Base-by-base conservation (phyloP, 2,888 invertebrate genomes). In the Melolontha melolontha region DNA sequence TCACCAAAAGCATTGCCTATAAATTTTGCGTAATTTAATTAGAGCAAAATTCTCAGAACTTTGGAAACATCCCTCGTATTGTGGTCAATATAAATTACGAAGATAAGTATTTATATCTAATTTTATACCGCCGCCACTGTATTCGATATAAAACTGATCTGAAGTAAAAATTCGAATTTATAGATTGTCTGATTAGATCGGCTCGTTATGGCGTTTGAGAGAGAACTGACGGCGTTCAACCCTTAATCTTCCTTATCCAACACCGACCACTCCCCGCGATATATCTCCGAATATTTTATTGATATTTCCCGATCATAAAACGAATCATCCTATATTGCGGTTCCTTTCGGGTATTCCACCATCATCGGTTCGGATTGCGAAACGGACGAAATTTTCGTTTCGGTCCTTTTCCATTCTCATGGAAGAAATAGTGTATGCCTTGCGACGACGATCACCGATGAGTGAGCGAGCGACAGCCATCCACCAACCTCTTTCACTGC, bases 251-350 rank as follows among this genome's bases (percentile, higher is more conserved):
- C 22, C 54, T 54, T 54, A 54, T 54, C 54, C 39, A 54, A 17
- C 54, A 11, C 10, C 54, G n/a, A 17, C 54, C 39, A 40, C 40
- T 40, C 5, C 14, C 41, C 57, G 40, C 29, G 29, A 54, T 54
- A 54, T 54, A 54, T 54, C 54, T 41, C 22, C 11, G 40, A 41
- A 54, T 54, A 54, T 62, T 62, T 62, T 62, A 62, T 62, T 62
- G 59, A 49, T 62, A 62, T 62, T 34, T 47, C 41, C 59, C 59
- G 27, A 27, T 59, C 59, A 59, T 59, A 59, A 47, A 59, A 42
- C 44, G 59, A 42, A 59, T 59, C 59, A 59, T 59, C 22, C 44
- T 44, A 47, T 44, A 34, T 34, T 34, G 34, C 34, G 34, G 34
- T 34, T 34, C 6, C 1, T 34, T 34, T 34, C 10, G 34, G 34